These are phyloP conservation scores for Mastigias papua DNA, from an alignment of 30 jellyfish, hydroid and myxozoan genomes.

Conservation along the genomic window DNA sequence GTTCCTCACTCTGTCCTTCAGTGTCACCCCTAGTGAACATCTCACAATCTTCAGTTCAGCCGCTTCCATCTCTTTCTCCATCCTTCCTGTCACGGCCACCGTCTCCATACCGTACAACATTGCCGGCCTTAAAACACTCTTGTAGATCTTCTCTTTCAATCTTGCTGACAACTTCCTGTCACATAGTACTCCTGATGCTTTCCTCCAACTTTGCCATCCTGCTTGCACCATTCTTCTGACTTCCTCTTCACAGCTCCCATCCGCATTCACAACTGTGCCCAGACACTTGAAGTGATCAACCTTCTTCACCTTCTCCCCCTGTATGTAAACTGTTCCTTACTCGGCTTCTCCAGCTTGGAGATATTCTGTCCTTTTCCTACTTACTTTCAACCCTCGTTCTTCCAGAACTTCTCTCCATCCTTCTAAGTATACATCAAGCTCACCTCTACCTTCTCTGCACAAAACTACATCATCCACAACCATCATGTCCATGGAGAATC, in stretches of 20 bases:
- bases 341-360: neutral
- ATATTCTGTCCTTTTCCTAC: no score
- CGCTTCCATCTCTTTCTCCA: slow-evolving; percentile 11
- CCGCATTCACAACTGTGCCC: slow-evolving; percentile 5
- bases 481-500: slow-evolving; percentile 46
- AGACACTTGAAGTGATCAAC: slow-evolving; percentile 30
- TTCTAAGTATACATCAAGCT: slow-evolving; percentile 1
- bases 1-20: slow-evolving; percentile 18
- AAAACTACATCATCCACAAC: slow-evolving; percentile 29
- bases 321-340: neutral
- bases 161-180: slow-evolving; percentile 15
- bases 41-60: slow-evolving; percentile 37
- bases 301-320: neutral
- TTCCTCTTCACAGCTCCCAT: slow-evolving; percentile 20
- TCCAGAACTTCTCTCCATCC: slow-evolving; percentile 29
- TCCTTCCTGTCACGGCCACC: slow-evolving; percentile 22
- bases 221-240: slow-evolving; percentile 7
- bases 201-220: slow-evolving; percentile 30
- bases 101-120: slow-evolving; percentile 48
- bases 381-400: slow-evolving; percentile 27
- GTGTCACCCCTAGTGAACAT: slow-evolving; percentile 23
- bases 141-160: slow-evolving; percentile 15
- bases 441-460: neutral
- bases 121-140: slow-evolving; percentile 25
- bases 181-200: slow-evolving; percentile 20